Percentiles rank a stretch among this genome's conserved stretches.
Conservation (phyloP, 2,113 vertebrate species). For the Rhineura floridana region DNA sequence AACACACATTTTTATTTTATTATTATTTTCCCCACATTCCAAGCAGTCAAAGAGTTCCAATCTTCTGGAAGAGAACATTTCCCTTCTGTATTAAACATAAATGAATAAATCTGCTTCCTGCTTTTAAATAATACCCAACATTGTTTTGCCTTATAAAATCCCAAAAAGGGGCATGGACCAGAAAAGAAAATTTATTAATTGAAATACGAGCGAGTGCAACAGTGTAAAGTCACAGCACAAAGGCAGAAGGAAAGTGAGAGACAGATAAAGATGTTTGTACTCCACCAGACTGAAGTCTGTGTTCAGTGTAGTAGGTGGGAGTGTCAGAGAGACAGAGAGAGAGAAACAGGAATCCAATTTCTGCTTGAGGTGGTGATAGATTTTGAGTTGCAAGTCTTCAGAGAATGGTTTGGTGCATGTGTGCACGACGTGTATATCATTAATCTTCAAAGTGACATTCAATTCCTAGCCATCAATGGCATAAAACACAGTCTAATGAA, state of each 20-base stretch:
- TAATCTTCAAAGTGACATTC: slow-evolving; percentile 31
- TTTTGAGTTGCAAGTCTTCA: slow-evolving; percentile 19
- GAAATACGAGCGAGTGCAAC: slow-evolving; percentile 22
- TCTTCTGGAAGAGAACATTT: slow-evolving; percentile 23
- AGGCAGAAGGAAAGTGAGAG: not conserved
- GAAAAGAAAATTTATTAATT: slow-evolving; percentile 19
- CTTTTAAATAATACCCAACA: slow-evolving; percentile 41
- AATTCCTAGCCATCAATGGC: slow-evolving; percentile 27
- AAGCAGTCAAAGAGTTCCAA: slow-evolving; percentile 32
- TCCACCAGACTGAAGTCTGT: not conserved
- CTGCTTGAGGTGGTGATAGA: slow-evolving; percentile 9
- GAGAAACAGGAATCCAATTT: slow-evolving; percentile 39
- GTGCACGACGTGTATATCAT: not conserved
- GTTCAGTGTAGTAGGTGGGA: not conserved
- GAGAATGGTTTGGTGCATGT: fast-evolving
- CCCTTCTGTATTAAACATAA: slow-evolving; percentile 4
- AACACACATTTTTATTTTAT: slow-evolving; percentile 14
- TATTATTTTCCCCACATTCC: slow-evolving; percentile 11
- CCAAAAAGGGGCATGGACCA: slow-evolving; percentile 20
- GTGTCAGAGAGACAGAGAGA: not conserved
- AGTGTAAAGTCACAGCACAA: slow-evolving; percentile 4
- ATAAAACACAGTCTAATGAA: slow-evolving; percentile 21
- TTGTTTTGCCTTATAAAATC: not conserved
- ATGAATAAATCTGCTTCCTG: slow-evolving; percentile 40
- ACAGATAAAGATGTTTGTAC: slow-evolving; percentile 19